Evolutionary conservation across 1,140 invertebrate species (phyloP).

Genomic region (Drosophila tropicalis): DNA sequence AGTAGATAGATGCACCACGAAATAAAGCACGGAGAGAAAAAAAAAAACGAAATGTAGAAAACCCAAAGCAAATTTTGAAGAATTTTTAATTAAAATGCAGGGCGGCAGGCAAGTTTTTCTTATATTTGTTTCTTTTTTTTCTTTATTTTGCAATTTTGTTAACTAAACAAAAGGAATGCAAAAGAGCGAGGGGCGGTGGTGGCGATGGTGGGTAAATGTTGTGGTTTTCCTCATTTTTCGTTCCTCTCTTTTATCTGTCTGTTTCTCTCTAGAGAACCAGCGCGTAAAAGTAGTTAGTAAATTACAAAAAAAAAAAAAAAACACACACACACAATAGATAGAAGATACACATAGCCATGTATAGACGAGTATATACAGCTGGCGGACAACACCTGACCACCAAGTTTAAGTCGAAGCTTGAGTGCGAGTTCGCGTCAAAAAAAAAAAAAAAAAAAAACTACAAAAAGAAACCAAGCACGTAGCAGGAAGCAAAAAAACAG

Average conservation of each 20-base stretch:
- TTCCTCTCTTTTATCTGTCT: not conserved
- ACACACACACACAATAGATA: not conserved
- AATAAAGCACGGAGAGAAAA: not conserved
- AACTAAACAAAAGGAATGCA: conserved; percentile 51
- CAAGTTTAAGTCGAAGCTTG: conserved; percentile 9
- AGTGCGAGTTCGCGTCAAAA: conserved; percentile 1
- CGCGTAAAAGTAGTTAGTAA: conserved; percentile 78
- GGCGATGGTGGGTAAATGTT: conserved; percentile 43
- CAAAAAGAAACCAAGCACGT: conserved; percentile 32
- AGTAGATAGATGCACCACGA: conserved; percentile 4
- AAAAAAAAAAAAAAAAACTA: not conserved
- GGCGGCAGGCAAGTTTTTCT: conserved; percentile 26
- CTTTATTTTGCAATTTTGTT: conserved; percentile 57
- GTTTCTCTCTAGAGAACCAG: conserved; percentile 46
- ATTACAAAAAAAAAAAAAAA: conserved; percentile 53
- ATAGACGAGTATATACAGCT: conserved; percentile 19
- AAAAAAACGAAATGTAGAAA: conserved; percentile 4
- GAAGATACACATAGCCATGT: conserved; percentile 16
- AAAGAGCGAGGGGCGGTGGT: not conserved
- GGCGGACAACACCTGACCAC: conserved; percentile 16
- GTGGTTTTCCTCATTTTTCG: conserved; percentile 49
- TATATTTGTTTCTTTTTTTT: conserved; percentile 21
- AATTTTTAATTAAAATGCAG: conserved; percentile 81
- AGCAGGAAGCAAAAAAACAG: conserved; percentile 34
- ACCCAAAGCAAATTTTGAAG: conserved; percentile 74